Percentiles rank a stretch among this genome's conserved stretches.
Evolutionary conservation across 2,113 vertebrate species (phyloP).

Genomic region (Scophthalmus maximus): DNA sequence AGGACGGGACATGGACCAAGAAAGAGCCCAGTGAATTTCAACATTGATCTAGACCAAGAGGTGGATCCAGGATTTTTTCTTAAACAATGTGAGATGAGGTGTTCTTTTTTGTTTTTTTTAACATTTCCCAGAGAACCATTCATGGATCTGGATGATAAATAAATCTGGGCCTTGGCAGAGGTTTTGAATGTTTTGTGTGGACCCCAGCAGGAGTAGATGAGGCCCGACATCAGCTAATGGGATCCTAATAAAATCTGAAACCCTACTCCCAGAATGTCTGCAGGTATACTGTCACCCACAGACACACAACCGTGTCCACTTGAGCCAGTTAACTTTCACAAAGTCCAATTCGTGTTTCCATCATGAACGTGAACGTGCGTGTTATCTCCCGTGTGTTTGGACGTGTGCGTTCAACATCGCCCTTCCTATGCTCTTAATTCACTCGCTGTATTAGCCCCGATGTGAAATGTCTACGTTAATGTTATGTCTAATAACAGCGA

Average conservation of each 20-base stretch:
- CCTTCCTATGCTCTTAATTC: constrained; percentile 35
- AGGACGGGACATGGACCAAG: too few species aligned
- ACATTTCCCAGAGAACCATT: too few species aligned
- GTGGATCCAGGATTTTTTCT: too few species aligned
- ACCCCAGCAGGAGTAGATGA: too few species aligned
- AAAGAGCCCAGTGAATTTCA: too few species aligned
- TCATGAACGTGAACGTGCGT: constrained; percentile 28
- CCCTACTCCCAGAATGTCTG: not conserved
- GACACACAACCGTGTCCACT: too few species aligned
- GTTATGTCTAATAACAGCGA: constrained; percentile 59
- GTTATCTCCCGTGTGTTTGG: constrained; percentile 57
- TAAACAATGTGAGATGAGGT: too few species aligned
- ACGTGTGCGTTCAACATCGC: constrained; percentile 60
- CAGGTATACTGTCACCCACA: not conserved
- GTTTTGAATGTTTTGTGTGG: not conserved
- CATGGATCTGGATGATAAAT: too few species aligned
- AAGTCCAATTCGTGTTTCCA: not conserved
- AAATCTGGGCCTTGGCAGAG: too few species aligned
- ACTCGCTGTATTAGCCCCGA: constrained; percentile 2
- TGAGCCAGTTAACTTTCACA: not conserved
- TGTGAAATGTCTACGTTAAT: constrained; percentile 35
- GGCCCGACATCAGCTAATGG: too few species aligned
- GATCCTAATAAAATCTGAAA: not conserved
- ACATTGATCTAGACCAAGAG: too few species aligned
- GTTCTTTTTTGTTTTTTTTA: too few species aligned